Evolutionary conservation across 2,888 invertebrate genomes (phyloP), one percentile per base, ranked within the genome.

Genomic region (Endomychus coccineus): DNA sequence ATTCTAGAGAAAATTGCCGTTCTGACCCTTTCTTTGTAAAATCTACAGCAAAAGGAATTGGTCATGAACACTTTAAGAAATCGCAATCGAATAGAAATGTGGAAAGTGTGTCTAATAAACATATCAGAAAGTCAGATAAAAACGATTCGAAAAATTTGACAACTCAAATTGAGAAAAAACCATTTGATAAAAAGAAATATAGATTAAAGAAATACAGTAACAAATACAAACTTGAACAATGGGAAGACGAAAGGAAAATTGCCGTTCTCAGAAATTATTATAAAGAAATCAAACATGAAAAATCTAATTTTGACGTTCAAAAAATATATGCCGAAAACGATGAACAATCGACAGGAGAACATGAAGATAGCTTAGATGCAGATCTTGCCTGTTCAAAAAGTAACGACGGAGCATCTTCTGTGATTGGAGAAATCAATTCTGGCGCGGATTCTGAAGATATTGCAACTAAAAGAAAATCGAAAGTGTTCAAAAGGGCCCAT

Each of bases 171-270:
- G 60, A 59, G 1, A 77, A 76, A 49, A 78, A 74, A 55, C 71
- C 72, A 0, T 82, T 82, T 56, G 75, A 82, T 49, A 82, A 82
- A 52, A 79, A 77, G 45, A 67, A 71, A 15, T 82, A 79, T 54
- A 68, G 81, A 19, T 50, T 78, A 19, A 71, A 80, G 49, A 79
- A 78, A 52, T 82, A 81, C 53, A 80, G 79, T 50, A 78, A 79
- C 34, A 80, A 80, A 53, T 78, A 75, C 43, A 80, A 79, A 62
- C 62, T 82, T 12, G 70, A 78, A 21, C 73, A 80, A 56, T 82
- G 78, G 78, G 76, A 81, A 48, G 75, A 79, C 31, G 72, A 70
- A 43, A 67, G 77, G 12, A 79, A 76, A 52, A 76, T 75, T 45
- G 66, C 66, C 28, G 58, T 78, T 22, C 50, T 77, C 4, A 66